phyloP scores from a whole-genome alignment of 2,888 invertebrate genomes.

The Ctenicera cuprea region DNA sequence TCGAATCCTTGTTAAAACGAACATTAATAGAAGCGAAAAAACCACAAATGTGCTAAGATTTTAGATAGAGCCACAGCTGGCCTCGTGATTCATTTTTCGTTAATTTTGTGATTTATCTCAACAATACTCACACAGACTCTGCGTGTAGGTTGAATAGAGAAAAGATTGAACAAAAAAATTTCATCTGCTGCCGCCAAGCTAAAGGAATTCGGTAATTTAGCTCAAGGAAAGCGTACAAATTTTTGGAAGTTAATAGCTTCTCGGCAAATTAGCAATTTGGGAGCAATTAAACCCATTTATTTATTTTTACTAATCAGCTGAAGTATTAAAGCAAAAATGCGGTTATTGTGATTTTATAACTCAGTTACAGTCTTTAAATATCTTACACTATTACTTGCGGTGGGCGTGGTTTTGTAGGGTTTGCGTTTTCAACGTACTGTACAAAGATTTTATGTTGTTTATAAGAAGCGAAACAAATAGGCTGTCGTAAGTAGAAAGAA shows the following conservation, averaged over 20 bases:
- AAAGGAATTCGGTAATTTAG: conserved; percentile 10
- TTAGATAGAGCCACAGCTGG: conserved; percentile 35
- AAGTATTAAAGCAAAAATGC: no score
- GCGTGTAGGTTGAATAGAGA: conserved; percentile 32
- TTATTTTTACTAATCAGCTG: neutral
- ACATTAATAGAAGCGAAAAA: neutral
- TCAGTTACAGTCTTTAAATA: no score
- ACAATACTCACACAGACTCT: conserved; percentile 33
- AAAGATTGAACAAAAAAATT: conserved; percentile 29
- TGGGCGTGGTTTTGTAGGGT: no score
- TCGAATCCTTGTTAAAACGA: neutral
- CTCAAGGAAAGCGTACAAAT: neutral
- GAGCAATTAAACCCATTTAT: neutral
- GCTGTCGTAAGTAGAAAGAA: no score
- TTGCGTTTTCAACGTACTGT: no score
- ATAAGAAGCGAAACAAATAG: no score
- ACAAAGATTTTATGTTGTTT: no score
- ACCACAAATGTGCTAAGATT: conserved; percentile 29
- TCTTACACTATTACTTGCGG: no score
- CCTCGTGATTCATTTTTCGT: conserved; percentile 36
- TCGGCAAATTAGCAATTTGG: neutral
- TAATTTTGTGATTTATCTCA: conserved; percentile 42
- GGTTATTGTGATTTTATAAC: no score
- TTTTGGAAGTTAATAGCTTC: neutral
- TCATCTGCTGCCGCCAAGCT: conserved; percentile 24